phyloP scores from a whole-genome alignment of 2,113 vertebrate genomes.

The Ailuropoda melanoleuca region DNA sequence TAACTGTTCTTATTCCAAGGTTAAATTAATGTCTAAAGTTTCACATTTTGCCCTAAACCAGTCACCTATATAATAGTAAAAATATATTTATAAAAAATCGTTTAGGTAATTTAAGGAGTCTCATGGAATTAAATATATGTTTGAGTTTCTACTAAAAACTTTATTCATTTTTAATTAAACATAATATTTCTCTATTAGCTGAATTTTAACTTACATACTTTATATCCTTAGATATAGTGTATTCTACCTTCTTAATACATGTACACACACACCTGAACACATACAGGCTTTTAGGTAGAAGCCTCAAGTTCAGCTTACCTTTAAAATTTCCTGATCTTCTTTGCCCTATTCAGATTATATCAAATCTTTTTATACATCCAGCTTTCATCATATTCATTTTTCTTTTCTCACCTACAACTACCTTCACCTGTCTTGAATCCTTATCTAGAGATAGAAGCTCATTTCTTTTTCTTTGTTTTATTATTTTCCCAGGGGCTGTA shows the following conservation, averaged over 20 bases:
- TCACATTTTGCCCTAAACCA: neutral
- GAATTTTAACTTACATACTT: neutral
- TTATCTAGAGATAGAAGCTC: neutral
- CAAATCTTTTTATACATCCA: neutral
- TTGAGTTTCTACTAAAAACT: neutral
- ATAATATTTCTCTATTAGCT: neutral
- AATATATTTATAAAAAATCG: neutral
- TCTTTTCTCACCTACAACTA: neutral
- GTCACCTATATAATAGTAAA: neutral
- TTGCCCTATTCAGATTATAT: neutral
- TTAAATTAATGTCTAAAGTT: conserved; percentile 19
- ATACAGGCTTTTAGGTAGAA: neutral
- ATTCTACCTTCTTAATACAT: neutral
- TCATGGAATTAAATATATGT: neutral
- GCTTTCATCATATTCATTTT: neutral
- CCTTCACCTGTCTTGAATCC: neutral
- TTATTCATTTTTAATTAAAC: conserved; percentile 2
- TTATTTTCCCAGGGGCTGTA: neutral
- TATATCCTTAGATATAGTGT: neutral
- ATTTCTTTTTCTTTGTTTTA: neutral
- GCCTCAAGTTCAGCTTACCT: neutral
- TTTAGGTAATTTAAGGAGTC: neutral
- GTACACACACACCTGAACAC: too few species aligned
- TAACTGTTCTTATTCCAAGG: conserved; percentile 44
- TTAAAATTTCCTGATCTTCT: neutral